These are phyloP conservation scores for Halcyon leucocephala DNA, from an alignment of 2,797 vertebrate genomes.

Conservation along the genomic window DNA sequence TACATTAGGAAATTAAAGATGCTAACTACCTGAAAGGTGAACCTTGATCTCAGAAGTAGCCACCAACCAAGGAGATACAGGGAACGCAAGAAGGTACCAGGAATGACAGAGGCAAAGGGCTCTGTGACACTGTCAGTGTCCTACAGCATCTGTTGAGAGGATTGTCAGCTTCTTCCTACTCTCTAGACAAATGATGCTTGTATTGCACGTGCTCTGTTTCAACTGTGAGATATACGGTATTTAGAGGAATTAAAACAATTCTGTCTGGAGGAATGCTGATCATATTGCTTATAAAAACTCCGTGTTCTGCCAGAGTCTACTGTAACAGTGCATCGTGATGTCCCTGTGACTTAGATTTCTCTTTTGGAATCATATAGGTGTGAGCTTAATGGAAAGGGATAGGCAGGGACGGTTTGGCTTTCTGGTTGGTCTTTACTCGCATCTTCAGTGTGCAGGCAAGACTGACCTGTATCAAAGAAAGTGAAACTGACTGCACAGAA, in stretches of 20 bases:
- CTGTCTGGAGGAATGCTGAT: neutral
- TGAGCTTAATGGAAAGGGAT: neutral
- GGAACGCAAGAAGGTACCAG: neutral
- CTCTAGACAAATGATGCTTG: neutral
- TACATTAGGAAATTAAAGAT: neutral
- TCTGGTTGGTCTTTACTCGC: neutral
- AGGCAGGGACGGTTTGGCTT: neutral
- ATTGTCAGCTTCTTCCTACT: neutral
- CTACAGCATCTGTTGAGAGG: neutral
- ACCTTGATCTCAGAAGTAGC: neutral
- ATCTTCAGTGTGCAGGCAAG: neutral
- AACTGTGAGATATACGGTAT: neutral
- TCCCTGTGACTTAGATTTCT: neutral
- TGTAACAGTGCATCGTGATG: neutral
- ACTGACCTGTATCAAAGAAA: constrained; percentile 25
- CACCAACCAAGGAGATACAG: neutral
- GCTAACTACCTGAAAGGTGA: neutral
- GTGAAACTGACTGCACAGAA: constrained; percentile 20
- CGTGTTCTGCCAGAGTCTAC: neutral
- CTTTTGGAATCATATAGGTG: neutral
- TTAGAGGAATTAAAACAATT: neutral
- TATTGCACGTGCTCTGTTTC: neutral
- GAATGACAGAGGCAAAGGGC: neutral
- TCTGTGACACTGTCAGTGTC: neutral
- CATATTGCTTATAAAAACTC: neutral